Conservation (phyloP, 2,113 vertebrate species). For the Malurus elegans region DNA sequence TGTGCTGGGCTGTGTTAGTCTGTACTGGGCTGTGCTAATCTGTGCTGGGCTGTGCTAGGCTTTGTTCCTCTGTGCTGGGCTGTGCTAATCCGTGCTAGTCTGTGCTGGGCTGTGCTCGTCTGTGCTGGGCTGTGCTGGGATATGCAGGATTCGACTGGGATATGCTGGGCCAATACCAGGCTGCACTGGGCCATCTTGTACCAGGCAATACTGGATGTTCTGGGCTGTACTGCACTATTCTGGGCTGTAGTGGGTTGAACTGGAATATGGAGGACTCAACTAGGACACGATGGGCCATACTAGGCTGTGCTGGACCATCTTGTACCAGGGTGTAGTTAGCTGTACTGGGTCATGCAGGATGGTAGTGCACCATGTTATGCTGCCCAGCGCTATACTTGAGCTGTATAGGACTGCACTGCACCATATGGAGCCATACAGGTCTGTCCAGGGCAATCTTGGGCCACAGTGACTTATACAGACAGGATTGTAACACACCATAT, state of each 20-base stretch:
- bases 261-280: neutral
- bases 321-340: neutral
- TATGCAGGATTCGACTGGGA: neutral
- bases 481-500: neutral
- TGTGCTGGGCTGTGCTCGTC: neutral
- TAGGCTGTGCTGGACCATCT: neutral
- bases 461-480: neutral
- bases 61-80: accelerated
- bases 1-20: accelerated
- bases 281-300: neutral
- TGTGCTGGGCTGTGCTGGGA: too few relatives aligned
- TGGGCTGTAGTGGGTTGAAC: neutral
- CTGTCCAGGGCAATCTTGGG: neutral
- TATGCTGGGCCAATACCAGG: neutral
- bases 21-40: accelerated
- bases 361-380: neutral
- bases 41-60: too few relatives aligned
- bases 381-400: accelerated
- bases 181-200: too few relatives aligned
- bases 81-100: accelerated
- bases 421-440: too few relatives aligned
- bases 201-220: neutral
- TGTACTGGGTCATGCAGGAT: too few relatives aligned
- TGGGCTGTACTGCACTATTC: neutral
- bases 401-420: neutral